Evolutionary conservation across 2,113 vertebrate species (phyloP), one percentile per base, ranked within the genome.

Genomic region (Struthio camelus): DNA sequence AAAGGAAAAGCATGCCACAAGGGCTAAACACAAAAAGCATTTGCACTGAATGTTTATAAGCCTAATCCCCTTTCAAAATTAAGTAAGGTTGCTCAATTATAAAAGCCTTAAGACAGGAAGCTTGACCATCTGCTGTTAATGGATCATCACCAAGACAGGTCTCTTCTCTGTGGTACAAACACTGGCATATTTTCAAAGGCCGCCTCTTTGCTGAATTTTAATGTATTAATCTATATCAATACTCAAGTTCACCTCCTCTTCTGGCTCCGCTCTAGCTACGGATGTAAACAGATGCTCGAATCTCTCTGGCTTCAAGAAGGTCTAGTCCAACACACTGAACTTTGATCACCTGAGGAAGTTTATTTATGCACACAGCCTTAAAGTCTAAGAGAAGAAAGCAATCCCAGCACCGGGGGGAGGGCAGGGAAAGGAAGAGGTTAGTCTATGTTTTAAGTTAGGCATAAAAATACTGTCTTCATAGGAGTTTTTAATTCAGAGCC

Each of bases 101-200:
- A 89, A 93, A 30, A 70, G 48, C 48, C 65, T 91, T 72, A 38
- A 24, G 6, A 82, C 44, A 79, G 67, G 78, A 61, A 56, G 59
- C 46, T 17, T 79, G 73, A 73, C 92, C 89, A 95, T 93, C 91
- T 94, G 94, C 79, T 86, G 44, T 61, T 90, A 72, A 75, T 44
- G 36, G 82, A 95, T 73, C 56, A 28, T 59, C 27, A 61, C 62
- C 80, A 93, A 89, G 81, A 84, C 19, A 4, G 0, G 3, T 36
- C 53, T 91, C 27, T 2, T 87, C 66, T 23, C 53, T 6, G 5
- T 44, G 51, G 40, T 11, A 18, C 42, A 40, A 75, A 40, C 10
- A 61, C 7, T 17, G 70, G 64, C 25, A 30, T 6, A 36, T 25
- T 84, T 80, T 13, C 38, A 42, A 76, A 81, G 34, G 23, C 27